Base-by-base conservation (phyloP, 2,888 invertebrate genomes). In the Sesia bembeciformis region DNA sequence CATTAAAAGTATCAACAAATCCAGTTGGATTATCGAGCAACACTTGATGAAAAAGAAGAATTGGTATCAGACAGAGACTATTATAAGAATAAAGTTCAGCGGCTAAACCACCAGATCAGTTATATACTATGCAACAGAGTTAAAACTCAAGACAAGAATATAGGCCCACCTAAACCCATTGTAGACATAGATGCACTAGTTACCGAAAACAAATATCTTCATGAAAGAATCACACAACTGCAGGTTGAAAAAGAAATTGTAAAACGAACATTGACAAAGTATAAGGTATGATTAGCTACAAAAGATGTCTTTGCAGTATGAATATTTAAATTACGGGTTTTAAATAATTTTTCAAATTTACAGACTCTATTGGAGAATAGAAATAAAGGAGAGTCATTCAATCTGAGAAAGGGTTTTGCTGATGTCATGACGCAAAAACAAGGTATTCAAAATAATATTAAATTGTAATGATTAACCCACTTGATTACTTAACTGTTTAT, bases 1-100 rank as follows among this genome's bases (percentile, higher is more conserved):
- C 8, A 50, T 54, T 71, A 76, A 49, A 72, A 95, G 93, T 94
- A 92, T 74, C 91, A 91, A 61, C 94, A 95, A 78, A 78, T 96
- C 52, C 93, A 94, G 67, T 86, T 92, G 51, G 96, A 97, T 78
- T 90, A 96, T 41, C 92, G 95, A 74, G 91, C 93, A 4, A 91
- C 95, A 40, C 78, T 96, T 51, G 96, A 96, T 76, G 96, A 96
- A 73, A 96, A 96, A 71, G 96, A 96, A 70, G 96, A 96, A 71
- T 78, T 95, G 41, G 92, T 94, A 23, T 93, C 92, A 4, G 96
- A 96, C 73, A 89, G 96, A 57, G 96, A 96, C 76, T 94, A 94
- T 39, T 96, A 95, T 72, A 95, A 95, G 72, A 93, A 92, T 64
- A 96, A 96, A 85, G 94, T 95, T 3, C 95, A 95, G 71, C 90